A percentile compares a stretch with the other conserved stretches of the same genome.
These are phyloP conservation scores for Coluber constrictor DNA, from an alignment of 2,797 vertebrate species.

Conservation along the genomic window DNA sequence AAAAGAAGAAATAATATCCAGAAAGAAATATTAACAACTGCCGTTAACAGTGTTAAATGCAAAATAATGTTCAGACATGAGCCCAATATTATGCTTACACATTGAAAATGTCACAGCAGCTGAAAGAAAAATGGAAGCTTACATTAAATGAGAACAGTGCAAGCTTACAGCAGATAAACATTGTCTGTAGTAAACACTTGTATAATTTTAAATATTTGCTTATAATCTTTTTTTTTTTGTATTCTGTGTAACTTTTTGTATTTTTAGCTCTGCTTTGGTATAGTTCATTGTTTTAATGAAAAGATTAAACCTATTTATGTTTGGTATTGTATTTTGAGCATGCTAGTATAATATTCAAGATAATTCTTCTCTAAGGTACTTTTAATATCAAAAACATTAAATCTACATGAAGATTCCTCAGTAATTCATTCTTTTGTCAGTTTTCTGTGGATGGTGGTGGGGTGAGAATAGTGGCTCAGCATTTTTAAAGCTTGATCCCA, in stretches of 20 bases:
- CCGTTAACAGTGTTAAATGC: conserved; percentile 4
- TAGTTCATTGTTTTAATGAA: neutral
- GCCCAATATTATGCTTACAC: conserved; percentile 5
- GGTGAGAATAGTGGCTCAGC: neutral
- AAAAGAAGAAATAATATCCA: conserved; percentile 15
- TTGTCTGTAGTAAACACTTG: neutral
- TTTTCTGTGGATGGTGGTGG: neutral
- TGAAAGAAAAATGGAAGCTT: neutral
- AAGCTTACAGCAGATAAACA: neutral
- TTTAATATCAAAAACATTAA: neutral
- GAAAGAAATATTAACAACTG: conserved; percentile 24
- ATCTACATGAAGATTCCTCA: neutral
- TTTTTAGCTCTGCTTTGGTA: neutral
- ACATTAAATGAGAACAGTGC: neutral
- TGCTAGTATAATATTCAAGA: neutral
- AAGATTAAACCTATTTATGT: neutral
- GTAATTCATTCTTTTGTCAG: neutral
- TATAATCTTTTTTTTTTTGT: neutral
- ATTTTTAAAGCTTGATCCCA: neutral
- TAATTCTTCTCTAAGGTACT: neutral
- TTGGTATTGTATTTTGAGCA: neutral
- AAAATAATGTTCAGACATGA: conserved; percentile 6
- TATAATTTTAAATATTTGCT: neutral
- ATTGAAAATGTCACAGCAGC: neutral
- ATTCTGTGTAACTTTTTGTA: neutral